phyloP scores from a whole-genome alignment of 2,888 invertebrate genomes.

The Heterodera filipjevi region DNA sequence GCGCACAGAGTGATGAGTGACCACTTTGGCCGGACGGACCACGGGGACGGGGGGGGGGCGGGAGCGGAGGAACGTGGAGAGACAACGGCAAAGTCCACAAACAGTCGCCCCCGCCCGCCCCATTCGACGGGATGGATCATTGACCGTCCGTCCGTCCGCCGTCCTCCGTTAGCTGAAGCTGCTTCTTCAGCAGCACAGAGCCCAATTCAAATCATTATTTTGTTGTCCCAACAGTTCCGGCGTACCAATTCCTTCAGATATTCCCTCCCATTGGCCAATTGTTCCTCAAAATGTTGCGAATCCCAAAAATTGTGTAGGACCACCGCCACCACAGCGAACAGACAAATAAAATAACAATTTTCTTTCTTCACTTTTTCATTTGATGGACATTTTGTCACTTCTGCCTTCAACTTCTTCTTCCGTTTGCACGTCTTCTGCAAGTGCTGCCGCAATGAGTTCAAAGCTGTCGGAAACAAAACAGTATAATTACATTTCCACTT shows the following conservation, averaged over 20 bases:
- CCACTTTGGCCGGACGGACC: conserved; percentile 8
- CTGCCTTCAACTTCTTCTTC: not conserved
- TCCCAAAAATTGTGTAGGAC: not conserved
- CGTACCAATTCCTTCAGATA: not conserved
- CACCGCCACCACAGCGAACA: not conserved
- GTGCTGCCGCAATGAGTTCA: not conserved
- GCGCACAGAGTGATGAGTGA: not conserved
- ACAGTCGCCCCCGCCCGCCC: not conserved
- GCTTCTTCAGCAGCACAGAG: not conserved
- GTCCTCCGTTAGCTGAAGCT: not conserved
- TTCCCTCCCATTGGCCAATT: not conserved
- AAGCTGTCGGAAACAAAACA: not conserved
- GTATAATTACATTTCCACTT: not conserved
- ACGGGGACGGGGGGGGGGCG: not conserved
- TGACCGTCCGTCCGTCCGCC: not conserved
- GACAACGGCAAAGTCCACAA: not conserved
- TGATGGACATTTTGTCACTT: not conserved
- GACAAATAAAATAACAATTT: not conserved
- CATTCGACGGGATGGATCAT: not conserved
- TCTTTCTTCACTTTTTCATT: not conserved
- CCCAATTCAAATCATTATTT: conserved; percentile 2
- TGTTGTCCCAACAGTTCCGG: conserved; percentile 5
- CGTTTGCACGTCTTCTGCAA: not conserved
- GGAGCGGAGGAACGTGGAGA: not conserved
- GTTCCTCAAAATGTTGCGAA: not conserved